A percentile compares a stretch with the other conserved stretches of the same genome.
phyloP scores from a whole-genome alignment of 2,888 invertebrate species.

The Heliconius ismenius region DNA sequence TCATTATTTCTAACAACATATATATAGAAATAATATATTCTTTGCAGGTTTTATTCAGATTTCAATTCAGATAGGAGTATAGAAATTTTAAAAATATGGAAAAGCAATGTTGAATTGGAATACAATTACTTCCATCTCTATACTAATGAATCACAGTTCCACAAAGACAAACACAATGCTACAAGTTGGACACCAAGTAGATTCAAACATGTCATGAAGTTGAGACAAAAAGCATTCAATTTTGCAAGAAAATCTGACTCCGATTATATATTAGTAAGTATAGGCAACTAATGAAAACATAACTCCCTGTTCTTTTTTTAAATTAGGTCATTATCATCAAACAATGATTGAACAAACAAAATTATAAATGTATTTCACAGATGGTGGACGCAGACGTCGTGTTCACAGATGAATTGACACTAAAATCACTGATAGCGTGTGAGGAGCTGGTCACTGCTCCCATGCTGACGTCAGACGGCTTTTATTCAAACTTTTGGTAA shows the following conservation, averaged over 20 bases:
- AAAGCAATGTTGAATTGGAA: slow-evolving; percentile 78
- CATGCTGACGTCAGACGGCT: slow-evolving; percentile 91
- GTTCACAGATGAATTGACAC: slow-evolving; percentile 84
- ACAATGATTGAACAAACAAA: neutral
- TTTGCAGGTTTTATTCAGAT: slow-evolving; percentile 20
- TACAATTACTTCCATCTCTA: slow-evolving; percentile 87
- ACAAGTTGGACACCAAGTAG: slow-evolving; percentile 89
- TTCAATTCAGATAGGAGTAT: slow-evolving; percentile 90
- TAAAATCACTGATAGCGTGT: slow-evolving; percentile 60
- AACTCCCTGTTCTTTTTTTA: neutral
- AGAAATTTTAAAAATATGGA: slow-evolving; percentile 88
- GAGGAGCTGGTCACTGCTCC: slow-evolving; percentile 85
- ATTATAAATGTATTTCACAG: slow-evolving; percentile 72
- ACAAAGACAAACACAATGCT: slow-evolving; percentile 81
- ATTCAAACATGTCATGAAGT: slow-evolving; percentile 88
- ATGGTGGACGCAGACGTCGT: slow-evolving; percentile 93
- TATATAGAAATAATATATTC: neutral
- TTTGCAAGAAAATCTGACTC: slow-evolving; percentile 91
- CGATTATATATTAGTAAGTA: slow-evolving; percentile 92
- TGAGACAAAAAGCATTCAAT: slow-evolving; percentile 89
- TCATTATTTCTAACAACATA: no score
- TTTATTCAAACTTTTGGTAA: slow-evolving; percentile 97
- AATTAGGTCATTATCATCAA: neutral
- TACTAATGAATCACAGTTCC: slow-evolving; percentile 67
- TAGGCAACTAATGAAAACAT: neutral